Evolutionary conservation across 2,888 invertebrate species (phyloP), one percentile per base, ranked within the genome.

Genomic region (Andrena praecox): DNA sequence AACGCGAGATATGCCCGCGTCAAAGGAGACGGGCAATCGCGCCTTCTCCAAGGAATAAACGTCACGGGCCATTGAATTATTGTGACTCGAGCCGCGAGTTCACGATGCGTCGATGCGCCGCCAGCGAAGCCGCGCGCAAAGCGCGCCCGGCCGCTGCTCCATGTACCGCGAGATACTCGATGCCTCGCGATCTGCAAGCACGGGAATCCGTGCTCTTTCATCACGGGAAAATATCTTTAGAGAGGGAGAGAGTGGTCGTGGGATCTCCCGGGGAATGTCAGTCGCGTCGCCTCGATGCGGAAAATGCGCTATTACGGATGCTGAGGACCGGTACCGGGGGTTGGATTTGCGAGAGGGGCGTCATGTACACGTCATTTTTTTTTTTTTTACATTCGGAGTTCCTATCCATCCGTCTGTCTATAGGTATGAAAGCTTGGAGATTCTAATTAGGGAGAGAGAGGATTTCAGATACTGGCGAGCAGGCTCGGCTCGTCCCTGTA

Each of bases 131-230:
- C 50, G 35, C 71, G 75, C 77, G 84, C 79, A 84, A 88, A 81
- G 80, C 79, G 63, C 7, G 82, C 62, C 33, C 54, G 62, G n/a
- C 8, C 52, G 56, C 1, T 84, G 87, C 50, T 79, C 86, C 79
- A 75, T 54, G 78, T 86, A 82, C 73, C 84, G 88, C 82, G 77
- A 86, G 80, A 84, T 73, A 88, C 84, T 83, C 77, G 77, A 82
- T 70, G 74, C 60, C 56, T 24, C 76, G 33, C 76, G 75, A 72
- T 35, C 78, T 71, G 82, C 48, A 64, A 77, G 24, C 35, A 70
- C 69, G 82, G 69, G 88, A 88, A 88, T 70, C 71, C 64, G 35
- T 29, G 64, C 67, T 70, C 77, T 74, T 77, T 73, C 74, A 48
- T 75, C 77, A 42, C 48, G 33, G 12, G 10, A 20, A 67, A 79